Base-by-base conservation (phyloP, 2,797 vertebrate species). In the Sebastes flavidus region DNA sequence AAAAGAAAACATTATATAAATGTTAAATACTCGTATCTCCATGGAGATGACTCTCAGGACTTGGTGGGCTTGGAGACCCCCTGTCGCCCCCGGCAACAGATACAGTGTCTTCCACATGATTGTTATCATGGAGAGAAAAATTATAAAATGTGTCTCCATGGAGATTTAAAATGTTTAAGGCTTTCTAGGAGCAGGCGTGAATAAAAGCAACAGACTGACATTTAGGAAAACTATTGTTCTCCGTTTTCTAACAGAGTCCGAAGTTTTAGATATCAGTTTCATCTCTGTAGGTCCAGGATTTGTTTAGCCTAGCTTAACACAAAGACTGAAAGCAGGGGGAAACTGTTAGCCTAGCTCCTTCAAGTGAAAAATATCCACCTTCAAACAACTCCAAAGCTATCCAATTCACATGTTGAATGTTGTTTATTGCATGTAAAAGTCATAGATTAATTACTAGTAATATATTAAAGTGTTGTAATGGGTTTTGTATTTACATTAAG, bases 31-130 rank as follows among this genome's bases (percentile, higher is more conserved):
- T 27, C 10, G 42, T 54, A 71, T 81, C 61, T 83, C 78, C 36
- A 55, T 72, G 65, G 81, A 81, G 78, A 87, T 55, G 72, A 82
- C 59, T 84, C 81, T 88, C 84, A 85, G 84, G 86, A 78, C 77
- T 70, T n/a, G 67, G 82, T 71, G 76, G 76, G 68, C 60, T 32
- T 70, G 70, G 87, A 81, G 80, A 72, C 14, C 38, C 24, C 55
- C 74, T 42, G 66, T 78, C n/a, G n/a, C 82, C 78, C 80, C 60
- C 54, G 36, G 77, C 87, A 86, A 79, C 87, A 86, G 74, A 86
- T 66, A 58, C 75, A 70, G 62, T 14, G 85, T 88, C 85, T 88
- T 85, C 85, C 81, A 86, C 65, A 16, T 65, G 56, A 38, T 60
- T 2, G 49, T 69, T 62, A 10, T 29, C 54, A 77, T 74, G 73